Percentiles rank a stretch among this genome's conserved stretches.
These are phyloP conservation scores for Arion vulgaris DNA, from an alignment of 1,140 invertebrate species.

Conservation along the genomic window DNA sequence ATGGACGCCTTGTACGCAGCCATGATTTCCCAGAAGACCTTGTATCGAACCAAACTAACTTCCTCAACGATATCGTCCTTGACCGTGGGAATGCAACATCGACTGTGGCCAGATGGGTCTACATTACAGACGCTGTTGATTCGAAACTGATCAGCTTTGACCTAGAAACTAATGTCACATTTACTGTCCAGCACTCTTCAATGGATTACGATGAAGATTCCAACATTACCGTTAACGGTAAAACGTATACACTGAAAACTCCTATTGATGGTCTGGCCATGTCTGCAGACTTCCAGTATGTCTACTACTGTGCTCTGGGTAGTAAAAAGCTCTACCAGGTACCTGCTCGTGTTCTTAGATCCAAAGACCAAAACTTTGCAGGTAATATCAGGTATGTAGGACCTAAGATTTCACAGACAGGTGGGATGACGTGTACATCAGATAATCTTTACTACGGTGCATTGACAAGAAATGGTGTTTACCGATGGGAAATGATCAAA, in stretches of 20 bases:
- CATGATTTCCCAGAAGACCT: constrained; percentile 19
- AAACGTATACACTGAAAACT: background rate
- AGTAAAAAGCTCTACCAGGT: constrained; percentile 27
- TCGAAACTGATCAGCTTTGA: constrained; percentile 22
- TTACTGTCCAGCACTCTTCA: background rate
- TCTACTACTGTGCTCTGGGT: constrained; percentile 35
- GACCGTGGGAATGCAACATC: background rate
- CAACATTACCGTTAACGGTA: constrained; percentile 10
- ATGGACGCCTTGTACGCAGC: constrained; percentile 9
- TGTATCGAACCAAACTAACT: constrained; percentile 23
- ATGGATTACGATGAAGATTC: constrained; percentile 13
- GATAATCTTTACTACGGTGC: constrained; percentile 28
- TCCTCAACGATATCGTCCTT: constrained; percentile 35
- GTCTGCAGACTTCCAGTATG: constrained; percentile 21
- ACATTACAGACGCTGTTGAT: constrained; percentile 34
- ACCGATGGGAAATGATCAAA: constrained; percentile 13
- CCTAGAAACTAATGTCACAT: background rate
- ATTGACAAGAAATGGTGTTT: constrained; percentile 16
- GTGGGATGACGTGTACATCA: constrained; percentile 22
- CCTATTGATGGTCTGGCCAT: constrained; percentile 34
- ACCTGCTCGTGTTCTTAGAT: background rate
- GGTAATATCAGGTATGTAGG: background rate
- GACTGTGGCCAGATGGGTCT: background rate
- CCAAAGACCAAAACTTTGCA: background rate
- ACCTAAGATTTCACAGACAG: constrained; percentile 27